Conservation (phyloP, 2,113 vertebrate species). For the Euleptes europaea region DNA sequence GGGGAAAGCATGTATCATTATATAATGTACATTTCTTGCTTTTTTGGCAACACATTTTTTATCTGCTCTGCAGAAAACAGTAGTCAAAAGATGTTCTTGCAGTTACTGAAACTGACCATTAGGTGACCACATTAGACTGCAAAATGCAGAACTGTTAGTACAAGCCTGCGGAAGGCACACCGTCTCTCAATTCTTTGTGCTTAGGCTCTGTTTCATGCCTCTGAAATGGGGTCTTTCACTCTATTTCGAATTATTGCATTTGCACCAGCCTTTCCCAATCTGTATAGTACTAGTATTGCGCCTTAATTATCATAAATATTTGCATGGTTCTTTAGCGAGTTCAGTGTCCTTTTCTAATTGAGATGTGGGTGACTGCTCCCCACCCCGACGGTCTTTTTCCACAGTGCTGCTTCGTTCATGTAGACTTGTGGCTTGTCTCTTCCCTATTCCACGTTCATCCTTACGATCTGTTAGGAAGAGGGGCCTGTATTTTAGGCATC, state of each 20-base stretch:
- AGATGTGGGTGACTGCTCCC: too few species aligned
- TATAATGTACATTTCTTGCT: not conserved
- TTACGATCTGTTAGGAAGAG: too few species aligned
- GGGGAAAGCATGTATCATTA: rapidly evolving
- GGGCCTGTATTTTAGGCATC: too few species aligned
- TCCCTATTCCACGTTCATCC: too few species aligned
- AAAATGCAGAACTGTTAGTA: conserved; percentile 5
- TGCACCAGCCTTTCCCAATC: not conserved
- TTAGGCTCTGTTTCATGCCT: not conserved
- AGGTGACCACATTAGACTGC: conserved; percentile 76
- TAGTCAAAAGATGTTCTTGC: conserved; percentile 34
- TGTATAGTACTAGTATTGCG: not conserved
- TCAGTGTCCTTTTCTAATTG: too few species aligned
- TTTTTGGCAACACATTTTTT: not conserved
- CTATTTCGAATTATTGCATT: not conserved
- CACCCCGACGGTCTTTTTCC: too few species aligned
- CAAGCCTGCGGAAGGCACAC: not conserved
- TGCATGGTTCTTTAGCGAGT: too few species aligned
- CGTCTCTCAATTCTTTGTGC: not conserved
- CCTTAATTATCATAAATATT: too few species aligned
- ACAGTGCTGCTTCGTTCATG: too few species aligned
- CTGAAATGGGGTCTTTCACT: not conserved
- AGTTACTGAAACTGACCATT: conserved; percentile 67
- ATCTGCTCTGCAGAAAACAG: not conserved
- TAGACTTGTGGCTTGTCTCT: too few species aligned